A percentile compares a stretch with the other conserved stretches of the same genome.
phyloP scores from a whole-genome alignment of 1,140 invertebrate species.

The Copidosoma floridanum region DNA sequence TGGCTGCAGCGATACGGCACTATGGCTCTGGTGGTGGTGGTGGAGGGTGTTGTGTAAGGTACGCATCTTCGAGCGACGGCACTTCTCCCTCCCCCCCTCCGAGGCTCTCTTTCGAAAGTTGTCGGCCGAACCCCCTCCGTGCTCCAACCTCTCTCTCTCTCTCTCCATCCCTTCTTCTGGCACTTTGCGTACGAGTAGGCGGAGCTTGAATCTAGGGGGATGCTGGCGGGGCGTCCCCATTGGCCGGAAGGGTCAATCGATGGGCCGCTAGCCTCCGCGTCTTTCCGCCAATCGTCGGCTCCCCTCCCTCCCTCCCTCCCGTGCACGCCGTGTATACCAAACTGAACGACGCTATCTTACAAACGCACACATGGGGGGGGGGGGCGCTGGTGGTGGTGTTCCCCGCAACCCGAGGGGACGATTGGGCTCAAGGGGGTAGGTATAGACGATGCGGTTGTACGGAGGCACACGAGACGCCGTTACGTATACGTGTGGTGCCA shows the following conservation, averaged over 20 bases:
- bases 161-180: no score
- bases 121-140: no score
- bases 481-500: slow-evolving; percentile 46
- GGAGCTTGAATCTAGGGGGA: slow-evolving; percentile 39
- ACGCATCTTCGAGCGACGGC: no score
- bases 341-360: no score
- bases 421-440: slow-evolving; percentile 21
- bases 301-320: no score
- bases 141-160: no score
- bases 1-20: slow-evolving; percentile 39
- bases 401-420: slow-evolving; percentile 7
- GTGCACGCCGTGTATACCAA: no score
- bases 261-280: slow-evolving; percentile 16
- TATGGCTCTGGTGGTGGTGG: slow-evolving; percentile 47
- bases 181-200: no score
- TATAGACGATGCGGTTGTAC: neutral
- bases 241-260: slow-evolving; percentile 26
- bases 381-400: slow-evolving; percentile 23
- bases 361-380: no score
- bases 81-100: no score
- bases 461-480: neutral
- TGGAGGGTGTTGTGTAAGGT: slow-evolving; percentile 42
- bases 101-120: no score
- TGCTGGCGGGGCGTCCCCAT: slow-evolving; percentile 43
- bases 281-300: slow-evolving; percentile 19